Percentiles rank a stretch among this genome's conserved stretches.
Evolutionary conservation across 1,140 invertebrate genomes (phyloP).

Genomic region (Samia ricini): DNA sequence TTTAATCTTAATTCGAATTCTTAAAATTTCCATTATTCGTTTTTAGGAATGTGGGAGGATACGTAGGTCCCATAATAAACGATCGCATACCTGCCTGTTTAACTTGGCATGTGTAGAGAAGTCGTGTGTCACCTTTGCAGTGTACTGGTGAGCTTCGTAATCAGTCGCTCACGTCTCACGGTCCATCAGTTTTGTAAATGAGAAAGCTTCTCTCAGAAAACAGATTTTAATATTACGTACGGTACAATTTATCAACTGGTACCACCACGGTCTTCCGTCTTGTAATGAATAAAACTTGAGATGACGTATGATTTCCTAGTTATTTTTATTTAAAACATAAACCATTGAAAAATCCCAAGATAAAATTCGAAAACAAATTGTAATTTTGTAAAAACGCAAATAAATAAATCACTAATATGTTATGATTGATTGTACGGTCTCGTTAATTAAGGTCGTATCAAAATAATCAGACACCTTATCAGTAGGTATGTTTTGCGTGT

Average conservation of each 20-base stretch:
- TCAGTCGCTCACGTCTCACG: slow-evolving; percentile 8
- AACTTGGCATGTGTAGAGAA: background rate
- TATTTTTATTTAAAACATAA: background rate
- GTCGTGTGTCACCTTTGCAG: background rate
- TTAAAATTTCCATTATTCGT: too few relatives aligned
- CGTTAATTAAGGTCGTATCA: too few relatives aligned
- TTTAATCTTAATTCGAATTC: too few relatives aligned
- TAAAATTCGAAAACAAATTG: too few relatives aligned
- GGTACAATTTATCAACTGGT: slow-evolving; percentile 4
- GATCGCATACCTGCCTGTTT: background rate
- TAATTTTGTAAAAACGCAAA: too few relatives aligned
- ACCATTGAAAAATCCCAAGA: background rate
- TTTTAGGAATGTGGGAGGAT: background rate
- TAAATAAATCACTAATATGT: too few relatives aligned
- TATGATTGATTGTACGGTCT: too few relatives aligned
- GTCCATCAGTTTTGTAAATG: slow-evolving; percentile 18
- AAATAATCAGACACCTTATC: too few relatives aligned
- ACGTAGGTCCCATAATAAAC: background rate
- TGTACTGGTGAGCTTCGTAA: slow-evolving; percentile 2
- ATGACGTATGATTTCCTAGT: background rate
- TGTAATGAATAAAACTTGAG: background rate
- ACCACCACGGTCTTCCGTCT: background rate
- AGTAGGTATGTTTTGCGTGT: too few relatives aligned
- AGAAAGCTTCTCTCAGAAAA: slow-evolving; percentile 20
- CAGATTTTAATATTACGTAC: background rate